A percentile compares a stretch with the other conserved stretches of the same genome.
Evolutionary conservation across 2,113 vertebrate species (phyloP).

Genomic region (Nibea albiflora): DNA sequence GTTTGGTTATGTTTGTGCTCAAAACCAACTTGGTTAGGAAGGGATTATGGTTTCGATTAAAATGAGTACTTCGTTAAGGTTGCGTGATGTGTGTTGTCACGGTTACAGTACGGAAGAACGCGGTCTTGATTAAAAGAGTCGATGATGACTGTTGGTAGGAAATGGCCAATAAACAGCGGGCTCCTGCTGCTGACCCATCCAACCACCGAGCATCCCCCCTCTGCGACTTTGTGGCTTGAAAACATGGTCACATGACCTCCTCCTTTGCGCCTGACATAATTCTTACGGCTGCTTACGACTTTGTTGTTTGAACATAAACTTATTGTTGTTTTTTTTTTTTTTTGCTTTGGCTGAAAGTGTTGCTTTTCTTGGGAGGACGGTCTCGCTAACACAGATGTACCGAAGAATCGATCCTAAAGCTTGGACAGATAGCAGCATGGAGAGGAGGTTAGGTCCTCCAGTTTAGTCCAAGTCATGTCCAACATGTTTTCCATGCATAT

Average conservation of each 20-base stretch:
- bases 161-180: background rate
- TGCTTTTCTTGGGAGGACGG: background rate
- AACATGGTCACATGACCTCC: background rate
- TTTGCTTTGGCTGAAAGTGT: background rate
- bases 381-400: background rate
- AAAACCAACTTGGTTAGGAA: background rate
- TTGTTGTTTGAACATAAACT: background rate
- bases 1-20: background rate
- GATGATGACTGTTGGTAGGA: background rate
- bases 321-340: background rate
- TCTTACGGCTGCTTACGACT: background rate
- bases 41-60: background rate
- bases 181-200: background rate
- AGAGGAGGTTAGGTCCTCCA: background rate
- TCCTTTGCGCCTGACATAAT: background rate
- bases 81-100: background rate
- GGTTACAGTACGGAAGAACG: no score
- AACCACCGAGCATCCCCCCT: background rate
- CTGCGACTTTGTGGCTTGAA: background rate
- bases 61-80: background rate
- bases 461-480: constrained; percentile 40
- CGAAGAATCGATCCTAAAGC: constrained; percentile 23
- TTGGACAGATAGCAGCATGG: constrained; percentile 12
- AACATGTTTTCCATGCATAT: constrained; percentile 55
- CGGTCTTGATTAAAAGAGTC: background rate